Evolutionary conservation across 2,888 invertebrate species (phyloP), one percentile per base, ranked within the genome.

Genomic region (Harpalus rufipes): DNA sequence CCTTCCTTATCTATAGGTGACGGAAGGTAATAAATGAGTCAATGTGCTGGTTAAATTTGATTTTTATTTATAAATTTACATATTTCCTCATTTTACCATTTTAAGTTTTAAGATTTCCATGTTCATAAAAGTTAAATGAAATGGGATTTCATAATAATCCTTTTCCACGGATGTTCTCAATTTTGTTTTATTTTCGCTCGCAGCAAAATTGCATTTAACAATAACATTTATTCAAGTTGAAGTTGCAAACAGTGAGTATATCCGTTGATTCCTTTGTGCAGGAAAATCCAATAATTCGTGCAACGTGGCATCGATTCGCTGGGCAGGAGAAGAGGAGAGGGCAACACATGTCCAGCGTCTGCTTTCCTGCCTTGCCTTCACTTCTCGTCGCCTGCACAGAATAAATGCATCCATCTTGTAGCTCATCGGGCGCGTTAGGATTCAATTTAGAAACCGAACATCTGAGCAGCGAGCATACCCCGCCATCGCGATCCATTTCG

Each of bases 351-450:
- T 81, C 68, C 51, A 65, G 59, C 32, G 25, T 7, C 39, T 68
- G n/a, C 68, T 12, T 16, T 12, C 68, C 68, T 39, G 65, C 14
- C 25, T 8, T 61, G 68, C 7, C 14, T 32, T 41, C 41, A n/a
- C 14, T 41, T 16, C 41, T 41, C 72, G 10, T 16, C 44, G 39
- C 76, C 21, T 12, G 39, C 78, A 51, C 58, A 81, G 68, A 68
- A 81, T 81, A 81, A 81, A 81, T 81, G 68, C 81, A 81, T 81
- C 81, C 81, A 68, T 81, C 81, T 81, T 81, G 81, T 81, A 81
- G 81, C 68, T 68, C 81, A 81, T 81, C 65, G 81, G 51, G 39
- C 81, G 81, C 81, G 81, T 81, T 81, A 81, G 81, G 68, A 81
- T 81, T 81, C 81, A 81, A 81, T 81, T 81, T 81, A 65, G 81